phyloP scores from a whole-genome alignment of 2,888 invertebrate genomes.

The Stenurella melanura region DNA sequence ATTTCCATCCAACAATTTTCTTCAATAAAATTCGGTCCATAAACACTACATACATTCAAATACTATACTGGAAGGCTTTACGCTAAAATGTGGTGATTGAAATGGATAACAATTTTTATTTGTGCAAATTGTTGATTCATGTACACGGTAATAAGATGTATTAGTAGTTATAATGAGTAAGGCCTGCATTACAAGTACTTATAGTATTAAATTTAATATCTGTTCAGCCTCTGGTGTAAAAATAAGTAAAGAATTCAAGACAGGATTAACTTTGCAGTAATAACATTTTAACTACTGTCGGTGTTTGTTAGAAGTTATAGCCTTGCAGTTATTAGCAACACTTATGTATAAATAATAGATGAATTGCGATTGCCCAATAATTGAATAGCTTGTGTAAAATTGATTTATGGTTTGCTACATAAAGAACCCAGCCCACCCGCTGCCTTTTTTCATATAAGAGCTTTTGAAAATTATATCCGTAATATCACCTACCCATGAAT shows the following conservation, averaged over 20 bases:
- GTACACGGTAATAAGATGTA: background rate
- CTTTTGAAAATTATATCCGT: constrained; percentile 25
- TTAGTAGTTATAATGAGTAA: background rate
- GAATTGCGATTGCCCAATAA: constrained; percentile 35
- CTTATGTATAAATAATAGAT: constrained; percentile 35
- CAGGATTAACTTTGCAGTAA: constrained; percentile 10
- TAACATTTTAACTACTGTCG: constrained; percentile 33
- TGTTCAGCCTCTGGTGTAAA: constrained; percentile 23
- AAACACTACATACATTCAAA: no score
- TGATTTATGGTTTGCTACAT: constrained; percentile 39
- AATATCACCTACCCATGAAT: constrained; percentile 13
- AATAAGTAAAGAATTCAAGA: background rate
- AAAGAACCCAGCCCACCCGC: constrained; percentile 38
- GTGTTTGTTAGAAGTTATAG: constrained; percentile 27
- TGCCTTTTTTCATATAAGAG: constrained; percentile 25
- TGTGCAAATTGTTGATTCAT: background rate
- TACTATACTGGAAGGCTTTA: no score
- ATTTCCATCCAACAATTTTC: no score
- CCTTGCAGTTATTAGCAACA: constrained; percentile 32
- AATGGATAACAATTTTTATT: background rate
- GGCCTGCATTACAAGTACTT: background rate
- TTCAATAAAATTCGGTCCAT: no score
- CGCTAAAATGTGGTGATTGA: no score
- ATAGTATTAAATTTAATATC: constrained; percentile 15
- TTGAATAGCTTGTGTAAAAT: constrained; percentile 40